phyloP scores from a whole-genome alignment of 2,113 vertebrate genomes.

The Mesembrinibis cayennensis region DNA sequence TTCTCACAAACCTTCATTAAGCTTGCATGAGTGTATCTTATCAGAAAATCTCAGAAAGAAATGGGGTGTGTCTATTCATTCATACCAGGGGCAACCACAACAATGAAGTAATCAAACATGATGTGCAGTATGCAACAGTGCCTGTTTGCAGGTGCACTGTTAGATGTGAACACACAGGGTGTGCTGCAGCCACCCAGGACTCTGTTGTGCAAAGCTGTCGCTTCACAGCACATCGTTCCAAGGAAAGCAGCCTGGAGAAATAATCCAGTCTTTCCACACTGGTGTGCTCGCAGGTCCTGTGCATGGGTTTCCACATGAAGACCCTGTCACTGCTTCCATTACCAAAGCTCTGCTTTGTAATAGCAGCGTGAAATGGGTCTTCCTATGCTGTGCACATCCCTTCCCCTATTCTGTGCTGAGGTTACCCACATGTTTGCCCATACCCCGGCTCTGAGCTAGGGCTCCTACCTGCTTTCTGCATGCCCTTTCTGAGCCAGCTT shows the following conservation, averaged over 20 bases:
- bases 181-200: not conserved
- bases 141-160: not conserved
- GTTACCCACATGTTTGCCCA: not conserved
- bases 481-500: not conserved
- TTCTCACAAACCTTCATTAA: conserved; percentile 25
- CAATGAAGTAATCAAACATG: not conserved
- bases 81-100: not conserved
- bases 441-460: not conserved
- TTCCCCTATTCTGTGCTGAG: not conserved
- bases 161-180: not conserved
- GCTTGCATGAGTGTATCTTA: not conserved
- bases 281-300: not conserved
- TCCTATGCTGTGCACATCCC: not conserved
- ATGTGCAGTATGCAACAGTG: not conserved
- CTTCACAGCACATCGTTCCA: not conserved
- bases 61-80: not conserved
- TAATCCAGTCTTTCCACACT: not conserved
- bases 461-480: not conserved
- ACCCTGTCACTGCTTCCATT: not conserved
- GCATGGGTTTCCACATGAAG: not conserved
- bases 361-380: not conserved
- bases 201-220: not conserved
- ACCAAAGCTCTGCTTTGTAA: not conserved
- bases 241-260: not conserved
- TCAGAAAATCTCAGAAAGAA: conserved; percentile 24